These are phyloP conservation scores for Phalacrocorax pelagicus DNA, from an alignment of 2,113 vertebrate species.

Conservation along the genomic window DNA sequence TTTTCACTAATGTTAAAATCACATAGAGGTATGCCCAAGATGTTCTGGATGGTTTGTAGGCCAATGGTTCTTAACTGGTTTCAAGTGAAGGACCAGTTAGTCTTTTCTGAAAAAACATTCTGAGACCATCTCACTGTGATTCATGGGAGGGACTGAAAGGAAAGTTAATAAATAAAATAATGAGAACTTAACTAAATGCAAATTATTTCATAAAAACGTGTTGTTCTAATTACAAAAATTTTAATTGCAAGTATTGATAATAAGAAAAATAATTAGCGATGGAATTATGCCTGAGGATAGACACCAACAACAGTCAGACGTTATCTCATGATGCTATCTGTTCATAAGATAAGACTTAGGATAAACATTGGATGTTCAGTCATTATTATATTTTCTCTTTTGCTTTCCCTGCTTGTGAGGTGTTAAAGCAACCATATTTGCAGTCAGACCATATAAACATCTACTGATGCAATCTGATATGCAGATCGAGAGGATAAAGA, in stretches of 20 bases:
- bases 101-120: not conserved
- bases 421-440: not conserved
- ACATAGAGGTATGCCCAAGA: not conserved
- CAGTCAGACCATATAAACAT: not conserved
- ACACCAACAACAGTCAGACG: not conserved
- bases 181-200: constrained; percentile 58
- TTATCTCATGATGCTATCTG: not conserved
- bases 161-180: constrained; percentile 55
- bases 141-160: constrained; percentile 20
- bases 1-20: not conserved
- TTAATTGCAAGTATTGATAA: constrained; percentile 55
- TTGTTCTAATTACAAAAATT: constrained; percentile 38
- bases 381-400: not conserved
- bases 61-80: not conserved
- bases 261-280: constrained; percentile 59
- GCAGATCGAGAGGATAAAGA: constrained; percentile 19
- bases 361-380: not conserved
- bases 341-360: not conserved
- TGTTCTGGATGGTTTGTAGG: not conserved
- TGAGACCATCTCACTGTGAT: not conserved
- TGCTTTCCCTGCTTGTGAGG: not conserved
- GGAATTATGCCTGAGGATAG: constrained; percentile 55
- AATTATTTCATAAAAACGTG: constrained; percentile 40
- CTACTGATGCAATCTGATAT: not conserved
- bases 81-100: not conserved